Evolutionary conservation across 2,113 vertebrate species (phyloP).

Genomic region (Amphilophus citrinellus): DNA sequence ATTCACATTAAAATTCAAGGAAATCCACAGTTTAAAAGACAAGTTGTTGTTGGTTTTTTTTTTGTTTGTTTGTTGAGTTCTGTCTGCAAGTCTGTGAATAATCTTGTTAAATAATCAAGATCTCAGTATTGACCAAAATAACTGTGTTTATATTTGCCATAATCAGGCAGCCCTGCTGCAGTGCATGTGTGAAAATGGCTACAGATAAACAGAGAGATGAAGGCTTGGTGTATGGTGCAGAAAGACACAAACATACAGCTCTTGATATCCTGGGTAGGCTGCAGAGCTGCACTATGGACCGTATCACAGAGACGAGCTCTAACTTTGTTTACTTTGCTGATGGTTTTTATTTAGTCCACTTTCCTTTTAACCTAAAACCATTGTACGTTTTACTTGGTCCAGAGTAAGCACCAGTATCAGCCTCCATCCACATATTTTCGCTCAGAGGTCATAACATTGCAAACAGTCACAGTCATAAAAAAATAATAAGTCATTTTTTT

Average conservation of each 20-base stretch:
- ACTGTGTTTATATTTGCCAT: not conserved
- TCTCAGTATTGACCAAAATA: constrained; percentile 1
- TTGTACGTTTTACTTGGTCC: fast-evolving
- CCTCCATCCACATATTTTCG: not conserved
- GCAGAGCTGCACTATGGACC: not conserved
- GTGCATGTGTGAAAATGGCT: not conserved
- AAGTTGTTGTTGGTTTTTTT: not conserved
- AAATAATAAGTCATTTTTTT: not conserved
- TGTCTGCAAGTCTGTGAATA: not conserved
- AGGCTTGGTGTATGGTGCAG: not conserved
- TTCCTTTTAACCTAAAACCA: not conserved
- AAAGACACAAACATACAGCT: not conserved
- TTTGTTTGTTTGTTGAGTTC: not conserved
- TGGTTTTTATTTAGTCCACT: not conserved
- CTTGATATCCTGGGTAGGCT: not conserved
- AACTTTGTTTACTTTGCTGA: not conserved
- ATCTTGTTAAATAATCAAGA: not conserved
- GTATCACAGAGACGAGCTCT: not conserved
- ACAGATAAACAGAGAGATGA: constrained; percentile 11
- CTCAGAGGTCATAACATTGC: not conserved
- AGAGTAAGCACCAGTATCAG: not conserved
- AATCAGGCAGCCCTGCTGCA: not conserved
- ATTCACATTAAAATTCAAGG: fast-evolving
- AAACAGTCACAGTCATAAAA: not conserved
- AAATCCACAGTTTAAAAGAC: not conserved